These are phyloP conservation scores for Dendroctonus valens DNA, from an alignment of 1,140 invertebrate species.

Conservation along the genomic window DNA sequence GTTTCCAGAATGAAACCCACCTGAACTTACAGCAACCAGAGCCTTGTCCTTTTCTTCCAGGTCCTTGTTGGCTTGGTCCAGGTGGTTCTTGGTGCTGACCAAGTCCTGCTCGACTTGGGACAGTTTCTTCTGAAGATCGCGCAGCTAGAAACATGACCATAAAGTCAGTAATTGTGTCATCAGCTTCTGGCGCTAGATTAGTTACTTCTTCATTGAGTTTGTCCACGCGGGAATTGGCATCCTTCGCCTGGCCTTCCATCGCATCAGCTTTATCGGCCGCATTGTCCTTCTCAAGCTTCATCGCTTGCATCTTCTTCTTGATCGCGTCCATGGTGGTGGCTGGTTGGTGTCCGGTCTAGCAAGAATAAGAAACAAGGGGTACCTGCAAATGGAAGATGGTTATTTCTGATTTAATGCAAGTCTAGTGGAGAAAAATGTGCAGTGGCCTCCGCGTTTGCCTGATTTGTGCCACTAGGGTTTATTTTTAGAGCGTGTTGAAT, in stretches of 20 bases:
- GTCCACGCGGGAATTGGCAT: constrained; percentile 89
- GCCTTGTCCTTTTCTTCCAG: constrained; percentile 91
- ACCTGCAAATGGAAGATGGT: constrained; percentile 31
- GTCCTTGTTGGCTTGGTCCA: constrained; percentile 86
- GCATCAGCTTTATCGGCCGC: constrained; percentile 94
- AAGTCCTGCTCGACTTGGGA: constrained; percentile 88
- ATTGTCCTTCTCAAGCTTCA: constrained; percentile 99
- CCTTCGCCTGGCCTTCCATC: constrained; percentile 92
- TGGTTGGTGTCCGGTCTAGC: constrained; percentile 28
- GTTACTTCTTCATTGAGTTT: constrained; percentile 85
- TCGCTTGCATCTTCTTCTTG: constrained; percentile 99
- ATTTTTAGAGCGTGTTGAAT: too few species aligned
- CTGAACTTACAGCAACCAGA: constrained; percentile 67
- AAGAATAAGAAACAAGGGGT: constrained; percentile 40
- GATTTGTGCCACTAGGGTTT: too few species aligned
- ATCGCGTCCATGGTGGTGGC: constrained; percentile 92
- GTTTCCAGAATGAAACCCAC: not conserved
- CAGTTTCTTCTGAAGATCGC: constrained; percentile 90
- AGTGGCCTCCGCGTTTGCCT: too few species aligned
- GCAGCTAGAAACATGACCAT: constrained; percentile 36
- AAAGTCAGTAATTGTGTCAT: too few species aligned
- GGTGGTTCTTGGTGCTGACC: constrained; percentile 78
- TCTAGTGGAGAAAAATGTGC: too few species aligned
- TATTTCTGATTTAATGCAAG: too few species aligned
- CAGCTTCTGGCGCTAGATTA: not conserved